Base-by-base conservation (phyloP, 2,113 vertebrate genomes). In the Gymnorhina tibicen region DNA sequence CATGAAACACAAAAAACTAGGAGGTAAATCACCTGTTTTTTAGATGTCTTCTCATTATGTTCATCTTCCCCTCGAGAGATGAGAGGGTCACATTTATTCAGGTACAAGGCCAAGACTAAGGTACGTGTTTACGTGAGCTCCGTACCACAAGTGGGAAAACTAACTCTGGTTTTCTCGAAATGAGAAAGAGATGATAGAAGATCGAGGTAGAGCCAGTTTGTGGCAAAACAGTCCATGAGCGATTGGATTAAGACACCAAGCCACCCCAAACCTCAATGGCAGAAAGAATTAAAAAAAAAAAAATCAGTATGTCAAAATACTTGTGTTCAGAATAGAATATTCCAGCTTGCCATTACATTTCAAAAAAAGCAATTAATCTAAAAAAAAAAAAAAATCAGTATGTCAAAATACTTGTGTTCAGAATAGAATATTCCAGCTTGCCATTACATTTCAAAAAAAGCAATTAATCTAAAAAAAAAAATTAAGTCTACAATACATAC, bases 261-360 rank as follows among this genome's bases (percentile, higher is more conserved):
- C 47, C 27, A 7, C 0, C 8, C 60, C 15, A 35, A 66, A 49
- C 3, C 4, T 17, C 7, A 2, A 12, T 3, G 13, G 8, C 1
- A 23, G 32, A 69, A 55, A 55, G 12, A 66, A 35, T 16, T 30
- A 21, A 27, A 41, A 35, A 30, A 22, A 21, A 41, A 30, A 11
- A 13, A 6, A 6, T 41, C 3, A 28, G 33, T 0, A 28, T 39
- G 5, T 41, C 2, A 13, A 86, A 93, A 84, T 62, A 70, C 2
- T 24, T 33, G 5, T 2, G 0, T 50, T 74, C 35, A 66, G 18
- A 76, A 37, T 4, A 47, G 12, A 80, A 2, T 27, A 64, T 53
- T 86, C 60, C 49, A 50, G 10, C 22, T 53, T 4, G 1, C 15
- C 13, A 37, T 72, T 75, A 41, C 9, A 18, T 30, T 41, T 5